phyloP scores from a whole-genome alignment of 37 sponge, comb jelly and placozoan genomes.

The Theonella swinhoei region DNA sequence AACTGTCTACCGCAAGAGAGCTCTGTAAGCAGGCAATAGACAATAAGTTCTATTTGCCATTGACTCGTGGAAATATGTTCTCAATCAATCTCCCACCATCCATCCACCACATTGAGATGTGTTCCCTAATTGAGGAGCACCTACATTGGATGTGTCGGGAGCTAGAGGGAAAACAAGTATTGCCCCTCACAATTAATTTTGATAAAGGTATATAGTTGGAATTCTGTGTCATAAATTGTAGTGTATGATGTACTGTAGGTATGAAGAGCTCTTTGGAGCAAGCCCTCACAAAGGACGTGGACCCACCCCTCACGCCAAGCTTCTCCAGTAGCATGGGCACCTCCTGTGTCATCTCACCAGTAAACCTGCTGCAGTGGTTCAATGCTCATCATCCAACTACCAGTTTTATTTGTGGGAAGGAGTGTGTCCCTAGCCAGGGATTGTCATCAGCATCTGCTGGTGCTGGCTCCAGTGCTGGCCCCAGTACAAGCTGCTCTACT shows the following conservation, averaged over 20 bases:
- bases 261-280: not conserved
- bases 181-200: slow-evolving; percentile 16
- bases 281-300: not conserved
- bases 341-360: not conserved
- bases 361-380: not conserved
- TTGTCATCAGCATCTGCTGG: too few species aligned
- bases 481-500: too few species aligned
- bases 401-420: too few species aligned
- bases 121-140: slow-evolving; percentile 29
- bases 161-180: not conserved
- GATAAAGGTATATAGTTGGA: slow-evolving; percentile 4
- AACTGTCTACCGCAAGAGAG: not conserved
- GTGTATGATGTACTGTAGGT: not conserved
- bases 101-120: slow-evolving; percentile 6
- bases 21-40: slow-evolving; percentile 28
- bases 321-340: not conserved
- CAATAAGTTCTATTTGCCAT: slow-evolving; percentile 7
- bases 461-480: too few species aligned
- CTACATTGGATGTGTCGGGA: not conserved
- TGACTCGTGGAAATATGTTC: slow-evolving; percentile 3
- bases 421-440: too few species aligned
- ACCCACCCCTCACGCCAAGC: not conserved
- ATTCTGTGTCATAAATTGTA: not conserved
- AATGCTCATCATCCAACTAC: too few species aligned
- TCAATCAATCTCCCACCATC: slow-evolving; percentile 3